These are phyloP conservation scores for Verasper variegatus DNA, from an alignment of 2,113 vertebrate genomes.

Conservation along the genomic window DNA sequence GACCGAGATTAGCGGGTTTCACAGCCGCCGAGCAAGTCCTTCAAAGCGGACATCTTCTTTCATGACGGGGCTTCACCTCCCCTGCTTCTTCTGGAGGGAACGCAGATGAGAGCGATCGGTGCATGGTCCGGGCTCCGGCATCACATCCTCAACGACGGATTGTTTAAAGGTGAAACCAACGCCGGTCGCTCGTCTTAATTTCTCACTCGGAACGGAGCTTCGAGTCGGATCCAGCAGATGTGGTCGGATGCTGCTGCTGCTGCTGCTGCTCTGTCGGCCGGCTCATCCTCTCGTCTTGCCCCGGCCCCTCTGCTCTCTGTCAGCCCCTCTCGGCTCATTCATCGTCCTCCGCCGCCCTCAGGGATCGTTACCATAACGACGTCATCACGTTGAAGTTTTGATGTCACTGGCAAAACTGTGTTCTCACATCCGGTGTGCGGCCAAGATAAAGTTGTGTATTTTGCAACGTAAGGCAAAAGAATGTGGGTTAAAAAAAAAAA, in stretches of 20 bases:
- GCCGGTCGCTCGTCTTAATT: neutral
- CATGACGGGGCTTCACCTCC: conserved; percentile 32
- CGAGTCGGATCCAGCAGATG: neutral
- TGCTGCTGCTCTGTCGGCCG: conserved; percentile 34
- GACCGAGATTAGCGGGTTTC: conserved; percentile 40
- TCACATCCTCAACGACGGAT: conserved; percentile 20
- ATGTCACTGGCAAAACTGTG: conserved; percentile 73
- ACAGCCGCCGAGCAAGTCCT: neutral
- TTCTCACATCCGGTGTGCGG: conserved; percentile 29
- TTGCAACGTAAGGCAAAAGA: no score
- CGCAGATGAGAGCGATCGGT: conserved; percentile 21
- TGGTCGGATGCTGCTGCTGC: neutral
- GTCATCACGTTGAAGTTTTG: conserved; percentile 85
- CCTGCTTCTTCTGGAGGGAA: conserved; percentile 32
- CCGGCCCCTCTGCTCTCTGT: conserved; percentile 30
- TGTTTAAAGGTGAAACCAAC: neutral
- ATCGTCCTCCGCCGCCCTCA: conserved; percentile 76
- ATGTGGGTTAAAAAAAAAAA: neutral
- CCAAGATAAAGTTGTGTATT: neutral
- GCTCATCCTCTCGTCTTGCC: conserved; percentile 46
- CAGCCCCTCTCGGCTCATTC: conserved; percentile 66
- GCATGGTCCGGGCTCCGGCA: conserved; percentile 44
- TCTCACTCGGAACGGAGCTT: neutral
- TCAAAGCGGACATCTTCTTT: conserved; percentile 35
- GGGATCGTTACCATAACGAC: conserved; percentile 79